Conservation (phyloP, 2,797 vertebrate genomes). For the Poecilia velifera region DNA sequence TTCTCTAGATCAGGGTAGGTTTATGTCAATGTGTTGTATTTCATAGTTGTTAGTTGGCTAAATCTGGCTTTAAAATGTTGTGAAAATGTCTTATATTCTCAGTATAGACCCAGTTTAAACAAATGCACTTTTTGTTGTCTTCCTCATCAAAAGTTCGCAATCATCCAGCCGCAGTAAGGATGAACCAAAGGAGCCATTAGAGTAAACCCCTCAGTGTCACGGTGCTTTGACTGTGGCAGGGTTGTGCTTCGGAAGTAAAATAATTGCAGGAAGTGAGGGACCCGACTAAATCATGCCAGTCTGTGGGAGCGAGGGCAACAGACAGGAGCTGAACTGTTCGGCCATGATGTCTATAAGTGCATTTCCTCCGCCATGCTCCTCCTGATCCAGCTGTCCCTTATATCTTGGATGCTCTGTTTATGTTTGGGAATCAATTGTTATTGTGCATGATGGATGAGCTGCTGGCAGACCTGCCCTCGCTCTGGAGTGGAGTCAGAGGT, state of each 20-base stretch:
- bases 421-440: slow-evolving; percentile 84
- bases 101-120: not conserved
- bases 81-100: not conserved
- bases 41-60: not conserved
- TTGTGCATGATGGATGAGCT: slow-evolving; percentile 83
- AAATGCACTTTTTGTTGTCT: slow-evolving; percentile 1
- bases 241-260: slow-evolving; percentile 80
- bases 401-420: slow-evolving; percentile 85
- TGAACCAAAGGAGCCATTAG: slow-evolving; percentile 68
- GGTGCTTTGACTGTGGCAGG: slow-evolving; percentile 60
- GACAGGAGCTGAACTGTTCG: slow-evolving; percentile 81
- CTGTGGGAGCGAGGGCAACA: slow-evolving; percentile 64
- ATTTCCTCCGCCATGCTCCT: slow-evolving; percentile 73
- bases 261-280: slow-evolving; percentile 81
- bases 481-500: slow-evolving; percentile 75
- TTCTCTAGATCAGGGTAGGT: not conserved
- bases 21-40: not conserved
- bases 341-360: slow-evolving; percentile 69
- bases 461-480: slow-evolving; percentile 80
- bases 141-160: slow-evolving; percentile 56
- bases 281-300: slow-evolving; percentile 79
- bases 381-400: slow-evolving; percentile 76
- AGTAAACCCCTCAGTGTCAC: slow-evolving; percentile 68
- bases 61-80: not conserved
- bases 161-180: slow-evolving; percentile 38